These are phyloP conservation scores for Aleiodes testaceus DNA, from an alignment of 2,888 invertebrate genomes.

Conservation along the genomic window DNA sequence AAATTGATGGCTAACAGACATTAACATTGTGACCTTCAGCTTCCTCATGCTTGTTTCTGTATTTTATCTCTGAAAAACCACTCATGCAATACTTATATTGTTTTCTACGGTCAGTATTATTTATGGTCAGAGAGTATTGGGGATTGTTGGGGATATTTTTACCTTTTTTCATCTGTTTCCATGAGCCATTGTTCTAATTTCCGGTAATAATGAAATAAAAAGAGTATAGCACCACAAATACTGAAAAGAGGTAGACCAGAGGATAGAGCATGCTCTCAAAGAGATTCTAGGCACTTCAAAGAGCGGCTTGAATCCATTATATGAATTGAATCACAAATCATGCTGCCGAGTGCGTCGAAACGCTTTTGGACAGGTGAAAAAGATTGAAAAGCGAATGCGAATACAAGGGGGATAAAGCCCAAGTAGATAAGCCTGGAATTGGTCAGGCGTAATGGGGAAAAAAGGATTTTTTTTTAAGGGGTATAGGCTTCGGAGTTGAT, in stretches of 20 bases:
- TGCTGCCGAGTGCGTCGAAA: conserved; percentile 47
- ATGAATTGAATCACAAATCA: conserved; percentile 49
- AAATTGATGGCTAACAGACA: conserved; percentile 44
- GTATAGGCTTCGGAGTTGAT: conserved; percentile 8
- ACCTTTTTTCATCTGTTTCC: not conserved
- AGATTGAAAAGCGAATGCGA: conserved; percentile 24
- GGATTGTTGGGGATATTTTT: not conserved
- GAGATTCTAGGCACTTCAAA: not conserved
- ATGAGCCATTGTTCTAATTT: conserved; percentile 39
- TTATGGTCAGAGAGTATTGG: not conserved
- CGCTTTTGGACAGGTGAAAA: conserved; percentile 31
- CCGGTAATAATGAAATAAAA: conserved; percentile 31
- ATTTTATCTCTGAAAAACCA: conserved; percentile 34
- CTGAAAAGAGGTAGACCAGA: not conserved
- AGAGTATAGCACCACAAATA: not conserved
- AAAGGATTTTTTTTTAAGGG: not conserved
- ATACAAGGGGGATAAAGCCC: conserved; percentile 36
- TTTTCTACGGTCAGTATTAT: conserved; percentile 10
- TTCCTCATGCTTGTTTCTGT: conserved; percentile 31
- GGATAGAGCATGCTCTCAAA: not conserved
- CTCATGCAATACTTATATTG: conserved; percentile 30
- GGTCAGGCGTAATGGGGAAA: conserved; percentile 46
- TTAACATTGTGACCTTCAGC: conserved; percentile 43
- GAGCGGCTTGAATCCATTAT: conserved; percentile 12
- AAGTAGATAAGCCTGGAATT: conserved; percentile 52